Base-by-base conservation (phyloP, 2,113 vertebrate species). In the Tapirus terrestris region DNA sequence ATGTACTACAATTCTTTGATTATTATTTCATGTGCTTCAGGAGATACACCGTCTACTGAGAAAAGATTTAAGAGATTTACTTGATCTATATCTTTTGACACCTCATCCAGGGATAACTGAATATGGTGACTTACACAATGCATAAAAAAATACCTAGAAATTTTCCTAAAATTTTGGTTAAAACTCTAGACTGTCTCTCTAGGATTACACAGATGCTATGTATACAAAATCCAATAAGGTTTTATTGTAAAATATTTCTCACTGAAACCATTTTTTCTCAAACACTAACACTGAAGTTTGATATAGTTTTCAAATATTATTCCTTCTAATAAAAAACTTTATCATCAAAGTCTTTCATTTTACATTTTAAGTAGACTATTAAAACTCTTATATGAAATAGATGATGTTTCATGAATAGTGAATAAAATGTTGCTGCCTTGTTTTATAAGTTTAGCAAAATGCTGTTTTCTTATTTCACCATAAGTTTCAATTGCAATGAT, bases 391-490 rank as follows among this genome's bases (percentile, higher is more conserved):
- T 20, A 96, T 45, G 53, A 95, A 97, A 86, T 29, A 80, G 43
- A 81, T 82, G 43, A 95, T 72, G 68, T 92, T 91, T 94, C 43
- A 92, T 45, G 51, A 87, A 73, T 6, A 92, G 18, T 39, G 17
- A 96, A 63, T 97, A 89, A 92, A 84, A 92, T 53, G 91, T 84
- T 92, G 92, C 31, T 87, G 39, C 31, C 61, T 85, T 92, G 11
- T 68, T 97, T 85, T 70, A 3, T 63, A 92, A 61, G 33, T 67
- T 91, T 81, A 88, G 76, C 36, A 96, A 77, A 95, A 95, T 77
- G 31, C 9, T 95, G 8, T 89, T 97, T 96, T 72, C 61, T 95
- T 92, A 92, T 82, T 95, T 94, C 58, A 93, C 43, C 17, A 0
- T 68, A 96, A 93, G 20, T 91, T 91, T 91, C 73, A 77, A 79